Conservation (phyloP, 1,140 invertebrate species). For the Hycleus cichorii region DNA sequence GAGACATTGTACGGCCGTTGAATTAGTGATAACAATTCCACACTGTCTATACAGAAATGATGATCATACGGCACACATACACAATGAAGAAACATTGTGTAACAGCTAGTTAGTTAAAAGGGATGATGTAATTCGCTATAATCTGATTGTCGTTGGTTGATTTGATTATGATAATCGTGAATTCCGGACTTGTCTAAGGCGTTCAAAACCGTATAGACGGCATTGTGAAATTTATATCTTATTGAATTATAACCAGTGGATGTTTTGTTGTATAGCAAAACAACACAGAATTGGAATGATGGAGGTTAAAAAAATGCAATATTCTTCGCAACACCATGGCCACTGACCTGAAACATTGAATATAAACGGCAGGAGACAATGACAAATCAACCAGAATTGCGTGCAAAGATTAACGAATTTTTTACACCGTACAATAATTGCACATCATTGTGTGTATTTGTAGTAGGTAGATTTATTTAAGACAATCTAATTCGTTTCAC, state of each 20-base stretch:
- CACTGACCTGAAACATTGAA: conserved; percentile 9
- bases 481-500: too few species aligned
- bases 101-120: conserved; percentile 3
- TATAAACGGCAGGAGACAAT: conserved; percentile 12
- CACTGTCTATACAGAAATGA: too few species aligned
- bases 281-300: too few species aligned
- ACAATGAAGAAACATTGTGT: too few species aligned
- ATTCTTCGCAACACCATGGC: neutral
- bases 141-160: conserved; percentile 25
- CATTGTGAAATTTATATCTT: conserved; percentile 18
- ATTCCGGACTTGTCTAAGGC: conserved; percentile 14
- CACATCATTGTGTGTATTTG: too few species aligned
- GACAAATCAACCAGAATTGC: conserved; percentile 13
- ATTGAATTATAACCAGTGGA: conserved; percentile 9
- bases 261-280: neutral
- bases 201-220: neutral
- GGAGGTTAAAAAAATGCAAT: too few species aligned
- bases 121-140: conserved; percentile 27
- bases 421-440: too few species aligned
- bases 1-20: too few species aligned
- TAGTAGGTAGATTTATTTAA: too few species aligned
- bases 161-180: conserved; percentile 25
- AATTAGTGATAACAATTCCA: too few species aligned
- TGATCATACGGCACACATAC: too few species aligned
- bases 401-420: neutral